Evolutionary conservation across 2,113 vertebrate genomes (phyloP).

Genomic region (Ahaetulla prasina): DNA sequence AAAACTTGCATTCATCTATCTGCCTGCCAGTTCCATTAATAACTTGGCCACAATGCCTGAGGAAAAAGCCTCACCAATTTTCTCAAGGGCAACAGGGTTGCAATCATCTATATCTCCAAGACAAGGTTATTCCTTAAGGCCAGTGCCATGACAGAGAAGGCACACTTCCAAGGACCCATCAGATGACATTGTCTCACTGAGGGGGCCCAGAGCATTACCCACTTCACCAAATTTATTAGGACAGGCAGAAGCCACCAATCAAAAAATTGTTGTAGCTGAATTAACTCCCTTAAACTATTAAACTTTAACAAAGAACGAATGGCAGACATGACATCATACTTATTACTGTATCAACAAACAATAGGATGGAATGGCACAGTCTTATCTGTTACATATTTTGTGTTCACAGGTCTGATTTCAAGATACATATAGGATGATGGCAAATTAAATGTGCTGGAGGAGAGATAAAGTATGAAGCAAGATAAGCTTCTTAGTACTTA

Average conservation of each 20-base stretch:
- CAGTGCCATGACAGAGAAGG: neutral
- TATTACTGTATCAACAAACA: neutral
- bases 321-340: neutral
- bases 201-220: neutral
- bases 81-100: neutral
- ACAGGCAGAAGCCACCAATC: neutral
- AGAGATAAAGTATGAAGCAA: neutral
- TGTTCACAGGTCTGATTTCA: neutral
- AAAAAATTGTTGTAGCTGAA: constrained; percentile 63
- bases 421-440: neutral
- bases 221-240: neutral
- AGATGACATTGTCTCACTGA: neutral
- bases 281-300: neutral
- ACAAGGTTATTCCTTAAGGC: neutral
- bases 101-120: neutral
- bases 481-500: constrained; percentile 60
- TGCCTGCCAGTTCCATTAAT: neutral
- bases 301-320: neutral
- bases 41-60: neutral
- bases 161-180: neutral
- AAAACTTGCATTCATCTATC: neutral
- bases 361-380: neutral
- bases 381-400: neutral
- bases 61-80: neutral
- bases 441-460: neutral